Percentiles rank a stretch among this genome's conserved stretches.
phyloP scores from a whole-genome alignment of 2,797 vertebrate genomes.

The Rhyacichthys aspro region DNA sequence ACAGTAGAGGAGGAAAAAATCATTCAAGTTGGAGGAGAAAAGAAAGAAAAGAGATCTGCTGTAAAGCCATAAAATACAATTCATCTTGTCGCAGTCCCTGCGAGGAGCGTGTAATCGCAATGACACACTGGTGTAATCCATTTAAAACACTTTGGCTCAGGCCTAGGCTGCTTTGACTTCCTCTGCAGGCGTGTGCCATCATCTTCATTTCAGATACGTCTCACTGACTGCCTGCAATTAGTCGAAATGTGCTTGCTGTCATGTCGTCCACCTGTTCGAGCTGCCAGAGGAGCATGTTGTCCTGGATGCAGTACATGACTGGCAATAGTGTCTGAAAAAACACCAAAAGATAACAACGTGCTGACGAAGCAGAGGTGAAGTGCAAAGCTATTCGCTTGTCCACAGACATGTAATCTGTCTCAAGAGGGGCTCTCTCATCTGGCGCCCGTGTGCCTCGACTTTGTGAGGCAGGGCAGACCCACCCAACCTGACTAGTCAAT shows the following conservation, averaged over 20 bases:
- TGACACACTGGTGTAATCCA: slow-evolving; percentile 83
- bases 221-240: slow-evolving; percentile 71
- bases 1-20: slow-evolving; percentile 24
- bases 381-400: slow-evolving; percentile 60
- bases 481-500: slow-evolving; percentile 64
- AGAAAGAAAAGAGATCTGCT: slow-evolving; percentile 64
- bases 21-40: slow-evolving; percentile 60
- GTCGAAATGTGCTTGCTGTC: slow-evolving; percentile 54
- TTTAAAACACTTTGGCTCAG: slow-evolving; percentile 80
- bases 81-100: slow-evolving; percentile 74
- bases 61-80: slow-evolving; percentile 75
- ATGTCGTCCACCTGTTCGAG: slow-evolving; percentile 67
- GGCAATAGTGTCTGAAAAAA: slow-evolving; percentile 35
- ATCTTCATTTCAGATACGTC: slow-evolving; percentile 63
- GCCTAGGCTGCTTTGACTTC: slow-evolving; percentile 66
- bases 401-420: slow-evolving; percentile 73
- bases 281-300: slow-evolving; percentile 52
- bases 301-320: slow-evolving; percentile 61
- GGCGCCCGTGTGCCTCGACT: slow-evolving; percentile 54
- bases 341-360: slow-evolving; percentile 59
- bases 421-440: slow-evolving; percentile 61
- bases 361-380: slow-evolving; percentile 63
- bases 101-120: slow-evolving; percentile 78
- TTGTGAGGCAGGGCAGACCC: slow-evolving; percentile 44
- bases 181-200: slow-evolving; percentile 60